phyloP scores from a whole-genome alignment of 2,113 vertebrate genomes.

The Pipa parva region DNA sequence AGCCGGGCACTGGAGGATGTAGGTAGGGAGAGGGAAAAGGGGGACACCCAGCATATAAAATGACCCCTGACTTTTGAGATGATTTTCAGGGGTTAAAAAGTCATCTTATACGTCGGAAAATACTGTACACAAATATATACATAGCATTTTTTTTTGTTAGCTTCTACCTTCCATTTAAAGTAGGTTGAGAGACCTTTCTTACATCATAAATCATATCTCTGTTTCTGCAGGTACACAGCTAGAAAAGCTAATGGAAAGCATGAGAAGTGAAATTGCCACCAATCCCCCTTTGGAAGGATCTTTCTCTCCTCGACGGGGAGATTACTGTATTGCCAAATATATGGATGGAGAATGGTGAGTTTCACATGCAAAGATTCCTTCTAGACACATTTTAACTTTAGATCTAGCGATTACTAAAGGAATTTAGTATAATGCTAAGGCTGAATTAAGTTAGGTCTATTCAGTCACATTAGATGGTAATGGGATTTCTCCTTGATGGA shows the following conservation, averaged over 20 bases:
- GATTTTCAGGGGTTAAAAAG: no score
- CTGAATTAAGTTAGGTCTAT: neutral
- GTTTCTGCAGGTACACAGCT: constrained; percentile 74
- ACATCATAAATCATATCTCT: no score
- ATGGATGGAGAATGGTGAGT: constrained; percentile 90
- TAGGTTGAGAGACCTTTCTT: no score
- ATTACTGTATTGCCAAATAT: constrained; percentile 94
- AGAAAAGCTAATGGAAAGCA: constrained; percentile 95
- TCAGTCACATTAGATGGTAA: neutral
- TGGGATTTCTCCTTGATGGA: neutral
- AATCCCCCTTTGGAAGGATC: constrained; percentile 88
- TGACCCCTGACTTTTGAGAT: no score
- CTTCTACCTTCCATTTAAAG: no score
- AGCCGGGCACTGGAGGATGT: no score
- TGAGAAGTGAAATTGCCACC: constrained; percentile 82
- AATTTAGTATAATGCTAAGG: neutral
- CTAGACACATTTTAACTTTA: neutral
- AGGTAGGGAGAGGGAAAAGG: no score
- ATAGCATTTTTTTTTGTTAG: no score
- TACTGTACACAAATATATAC: no score
- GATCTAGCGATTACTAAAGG: neutral
- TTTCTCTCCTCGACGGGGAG: constrained; percentile 78
- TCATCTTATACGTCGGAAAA: no score
- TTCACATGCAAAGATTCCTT: neutral
- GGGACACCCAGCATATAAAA: no score